Conservation (phyloP, 1,140 invertebrate genomes). For the Adelges cooleyi region DNA sequence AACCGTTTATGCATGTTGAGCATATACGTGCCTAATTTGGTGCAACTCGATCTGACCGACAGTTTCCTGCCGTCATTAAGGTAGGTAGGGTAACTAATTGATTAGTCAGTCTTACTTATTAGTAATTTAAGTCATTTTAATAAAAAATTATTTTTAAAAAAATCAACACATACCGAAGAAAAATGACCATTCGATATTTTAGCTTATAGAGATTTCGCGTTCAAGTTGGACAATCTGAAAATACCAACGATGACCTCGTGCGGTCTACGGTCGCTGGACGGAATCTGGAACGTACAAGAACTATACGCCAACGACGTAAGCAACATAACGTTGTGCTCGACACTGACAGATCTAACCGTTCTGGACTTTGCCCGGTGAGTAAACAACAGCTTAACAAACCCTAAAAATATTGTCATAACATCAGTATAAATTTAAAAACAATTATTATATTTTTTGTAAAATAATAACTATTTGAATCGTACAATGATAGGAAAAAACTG, state of each 20-base stretch:
- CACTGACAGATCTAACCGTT: constrained; percentile 36
- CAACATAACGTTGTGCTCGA: constrained; percentile 45
- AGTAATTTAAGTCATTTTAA: too few species aligned
- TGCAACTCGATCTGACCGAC: constrained; percentile 49
- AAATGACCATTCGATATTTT: not conserved
- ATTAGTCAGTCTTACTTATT: too few species aligned
- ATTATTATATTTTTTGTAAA: too few species aligned
- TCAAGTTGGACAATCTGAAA: constrained; percentile 45
- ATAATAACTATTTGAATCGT: too few species aligned
- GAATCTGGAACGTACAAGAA: constrained; percentile 48
- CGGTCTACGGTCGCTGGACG: constrained; percentile 50
- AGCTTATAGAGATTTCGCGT: constrained; percentile 48
- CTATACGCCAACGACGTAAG: constrained; percentile 50
- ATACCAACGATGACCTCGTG: constrained; percentile 52
- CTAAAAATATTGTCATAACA: too few species aligned
- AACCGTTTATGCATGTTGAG: constrained; percentile 48
- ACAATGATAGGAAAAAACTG: too few species aligned
- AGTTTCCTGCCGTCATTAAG: constrained; percentile 48
- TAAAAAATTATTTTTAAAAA: too few species aligned
- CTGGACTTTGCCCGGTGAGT: constrained; percentile 1
- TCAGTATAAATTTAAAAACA: too few species aligned
- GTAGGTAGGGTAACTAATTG: constrained; percentile 14
- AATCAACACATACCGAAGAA: not conserved
- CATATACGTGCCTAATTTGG: constrained; percentile 47
- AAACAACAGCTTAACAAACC: too few species aligned